Evolutionary conservation across 2,797 vertebrate species (phyloP), one percentile per base, ranked within the genome.

Genomic region (Apogon talboti): DNA sequence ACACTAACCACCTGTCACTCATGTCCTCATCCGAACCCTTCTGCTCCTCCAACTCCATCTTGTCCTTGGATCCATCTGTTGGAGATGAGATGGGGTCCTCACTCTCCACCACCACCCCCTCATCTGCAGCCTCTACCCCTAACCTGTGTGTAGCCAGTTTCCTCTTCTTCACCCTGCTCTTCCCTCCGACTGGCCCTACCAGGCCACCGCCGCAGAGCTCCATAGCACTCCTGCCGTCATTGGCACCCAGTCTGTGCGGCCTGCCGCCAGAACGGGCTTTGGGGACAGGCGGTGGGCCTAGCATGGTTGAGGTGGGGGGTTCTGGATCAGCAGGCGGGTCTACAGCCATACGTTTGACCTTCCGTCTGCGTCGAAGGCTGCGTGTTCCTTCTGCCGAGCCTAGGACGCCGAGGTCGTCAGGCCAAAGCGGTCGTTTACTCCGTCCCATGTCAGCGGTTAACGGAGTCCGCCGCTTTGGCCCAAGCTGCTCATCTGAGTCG

Each of bases 1-100:
- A 90, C 91, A 93, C 91, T 91, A 93, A 92, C 93, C 94, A 99
- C 97, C 98, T 98, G 96, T 99, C 98, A 85, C 97, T 99, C 98
- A 99, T 99, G 88, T 98, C 97, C 84, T 99, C 98, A 84, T 99
- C 98, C 1, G 96, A 98, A 60, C 93, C 96, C 81, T 98, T 98
- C 74, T 96, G 96, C 71, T 99, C 97, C 78, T 98, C 97, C 76
- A 93, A 94, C 30, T 99, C 98, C 98, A 99, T 99, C 88, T 96
- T 98, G 87, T 98, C 98, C 75, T 96, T 98, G 81, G 73, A 75
- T 7, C 78, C 84, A 38, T 88, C 93, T 37, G 65, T 61, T 21
- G 92, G 95, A 61, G 94, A 82, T 11, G 72, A 81, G 24, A 90
- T 33, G 30, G 70, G 76, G 67, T 98, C 97, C 85, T 98, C 97